Evolutionary conservation across 37 sponge, comb jelly and placozoan species (phyloP).

Genomic region (Oopsacas minuta): DNA sequence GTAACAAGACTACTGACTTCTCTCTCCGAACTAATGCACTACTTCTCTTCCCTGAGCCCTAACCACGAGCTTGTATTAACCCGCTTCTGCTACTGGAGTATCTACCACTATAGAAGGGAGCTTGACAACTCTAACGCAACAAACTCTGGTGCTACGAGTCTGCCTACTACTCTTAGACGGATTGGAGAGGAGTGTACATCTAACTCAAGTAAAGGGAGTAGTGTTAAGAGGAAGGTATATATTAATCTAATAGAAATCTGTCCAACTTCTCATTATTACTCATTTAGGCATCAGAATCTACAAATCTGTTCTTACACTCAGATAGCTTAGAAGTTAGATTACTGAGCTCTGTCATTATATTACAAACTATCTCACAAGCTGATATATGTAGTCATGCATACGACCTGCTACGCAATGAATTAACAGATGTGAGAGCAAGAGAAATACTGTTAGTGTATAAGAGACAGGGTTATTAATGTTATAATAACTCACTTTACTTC

Average conservation of each 20-base stretch:
- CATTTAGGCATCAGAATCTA: not conserved
- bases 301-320: not conserved
- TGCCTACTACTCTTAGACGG: not conserved
- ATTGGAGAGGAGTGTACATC: not conserved
- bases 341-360: not conserved
- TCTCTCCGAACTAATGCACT: not conserved
- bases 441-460: not conserved
- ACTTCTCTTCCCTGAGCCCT: not conserved
- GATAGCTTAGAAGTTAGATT: not conserved
- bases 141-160: not conserved
- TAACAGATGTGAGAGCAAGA: not conserved
- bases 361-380: not conserved
- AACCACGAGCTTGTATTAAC: not conserved
- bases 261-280: too few relatives aligned
- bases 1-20: not conserved
- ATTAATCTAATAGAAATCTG: too few relatives aligned
- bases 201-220: not conserved
- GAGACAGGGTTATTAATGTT: not conserved
- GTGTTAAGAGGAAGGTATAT: not conserved
- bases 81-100: constrained; percentile 2
- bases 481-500: not conserved
- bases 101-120: not conserved
- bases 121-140: not conserved
- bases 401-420: not conserved
- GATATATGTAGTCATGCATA: not conserved